These are phyloP conservation scores for Poeciliopsis prolifica DNA, from an alignment of 2,113 vertebrate genomes.

Conservation along the genomic window DNA sequence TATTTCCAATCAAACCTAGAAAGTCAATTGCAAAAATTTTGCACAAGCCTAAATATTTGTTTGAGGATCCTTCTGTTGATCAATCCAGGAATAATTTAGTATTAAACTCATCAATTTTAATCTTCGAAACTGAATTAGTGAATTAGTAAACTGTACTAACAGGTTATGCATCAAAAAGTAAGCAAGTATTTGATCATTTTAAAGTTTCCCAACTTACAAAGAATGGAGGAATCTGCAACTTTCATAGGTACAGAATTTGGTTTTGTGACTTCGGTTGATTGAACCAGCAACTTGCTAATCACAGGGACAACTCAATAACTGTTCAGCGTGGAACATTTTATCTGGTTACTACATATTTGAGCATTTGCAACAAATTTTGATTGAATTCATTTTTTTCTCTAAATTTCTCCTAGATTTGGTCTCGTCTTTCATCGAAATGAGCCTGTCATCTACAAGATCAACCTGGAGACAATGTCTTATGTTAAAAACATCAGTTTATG, in stretches of 20 bases:
- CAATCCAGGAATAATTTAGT: too few relatives aligned
- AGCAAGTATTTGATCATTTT: too few relatives aligned
- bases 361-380: conserved; percentile 9
- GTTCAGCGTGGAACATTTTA: background rate
- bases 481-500: conserved; percentile 90
- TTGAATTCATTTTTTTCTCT: conserved; percentile 16
- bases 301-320: too few relatives aligned
- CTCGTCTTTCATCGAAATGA: conserved; percentile 93
- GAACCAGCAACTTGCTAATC: too few relatives aligned
- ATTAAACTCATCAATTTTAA: background rate
- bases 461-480: conserved; percentile 91
- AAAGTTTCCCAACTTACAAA: too few relatives aligned
- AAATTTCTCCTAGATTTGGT: conserved; percentile 85
- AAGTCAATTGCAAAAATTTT: background rate
- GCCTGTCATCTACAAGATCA: conserved; percentile 90
- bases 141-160: too few relatives aligned
- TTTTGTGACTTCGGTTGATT: too few relatives aligned
- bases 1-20: conserved; percentile 19
- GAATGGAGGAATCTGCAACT: too few relatives aligned
- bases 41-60: background rate
- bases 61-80: too few relatives aligned
- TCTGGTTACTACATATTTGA: background rate
- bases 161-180: too few relatives aligned
- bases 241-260: too few relatives aligned
- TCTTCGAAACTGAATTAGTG: background rate